phyloP scores from a whole-genome alignment of 2,797 vertebrate genomes.

The Miichthys miiuy region DNA sequence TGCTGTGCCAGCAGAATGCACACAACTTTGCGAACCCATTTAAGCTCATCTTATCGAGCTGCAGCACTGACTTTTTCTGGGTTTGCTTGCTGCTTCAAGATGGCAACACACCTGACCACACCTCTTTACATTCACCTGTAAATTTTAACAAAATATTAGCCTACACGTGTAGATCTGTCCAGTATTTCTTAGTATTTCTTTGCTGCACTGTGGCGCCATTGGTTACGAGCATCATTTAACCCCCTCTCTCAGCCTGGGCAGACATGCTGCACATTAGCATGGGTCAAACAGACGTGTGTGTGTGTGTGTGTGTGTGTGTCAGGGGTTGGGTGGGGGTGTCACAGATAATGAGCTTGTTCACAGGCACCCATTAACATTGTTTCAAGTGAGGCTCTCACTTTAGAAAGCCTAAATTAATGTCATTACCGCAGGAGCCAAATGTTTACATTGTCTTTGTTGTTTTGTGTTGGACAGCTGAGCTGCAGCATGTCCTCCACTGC shows the following conservation, averaged over 20 bases:
- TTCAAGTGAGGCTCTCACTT: slow-evolving; percentile 31
- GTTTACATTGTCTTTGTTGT: slow-evolving; percentile 55
- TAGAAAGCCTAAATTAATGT: slow-evolving; percentile 38
- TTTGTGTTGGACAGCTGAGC: slow-evolving; percentile 39
- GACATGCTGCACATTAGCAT: slow-evolving; percentile 25
- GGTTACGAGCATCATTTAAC: not conserved
- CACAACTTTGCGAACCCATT: too few species aligned
- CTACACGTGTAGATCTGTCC: too few species aligned
- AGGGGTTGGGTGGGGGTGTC: not conserved
- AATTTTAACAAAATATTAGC: too few species aligned
- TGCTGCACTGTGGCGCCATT: not conserved
- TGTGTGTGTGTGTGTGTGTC: slow-evolving; percentile 15
- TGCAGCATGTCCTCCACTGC: slow-evolving; percentile 24
- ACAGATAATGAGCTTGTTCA: slow-evolving; percentile 52
- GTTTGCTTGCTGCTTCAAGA: too few species aligned
- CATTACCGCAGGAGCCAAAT: slow-evolving; percentile 35
- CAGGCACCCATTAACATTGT: slow-evolving; percentile 47
- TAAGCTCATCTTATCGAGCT: too few species aligned
- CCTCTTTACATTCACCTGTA: too few species aligned
- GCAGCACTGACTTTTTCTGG: too few species aligned
- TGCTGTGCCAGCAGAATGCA: too few species aligned
- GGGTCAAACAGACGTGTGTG: slow-evolving; percentile 1
- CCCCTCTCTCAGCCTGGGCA: slow-evolving; percentile 19
- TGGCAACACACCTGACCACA: too few species aligned
- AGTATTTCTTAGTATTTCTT: too few species aligned